These are phyloP conservation scores for Oopsacas minuta DNA, from an alignment of 37 sponge, comb jelly and placozoan species.

Conservation along the genomic window DNA sequence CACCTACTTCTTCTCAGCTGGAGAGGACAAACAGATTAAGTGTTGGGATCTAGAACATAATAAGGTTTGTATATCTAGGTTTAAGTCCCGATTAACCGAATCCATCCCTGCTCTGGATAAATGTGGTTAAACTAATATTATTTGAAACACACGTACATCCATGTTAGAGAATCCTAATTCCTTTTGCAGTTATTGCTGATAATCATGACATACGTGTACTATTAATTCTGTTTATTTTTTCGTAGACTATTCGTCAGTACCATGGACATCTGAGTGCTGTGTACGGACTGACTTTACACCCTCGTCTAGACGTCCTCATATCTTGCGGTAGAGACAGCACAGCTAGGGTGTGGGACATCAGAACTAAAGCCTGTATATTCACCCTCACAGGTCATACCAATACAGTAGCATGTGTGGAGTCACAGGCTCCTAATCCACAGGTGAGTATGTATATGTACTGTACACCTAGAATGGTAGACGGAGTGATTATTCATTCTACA, in stretches of 20 bases:
- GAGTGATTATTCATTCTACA: neutral
- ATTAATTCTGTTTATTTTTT: too few species aligned
- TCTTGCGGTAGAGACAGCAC: conserved; percentile 82
- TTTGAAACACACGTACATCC: too few species aligned
- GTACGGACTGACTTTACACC: conserved; percentile 71
- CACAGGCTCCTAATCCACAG: conserved; percentile 89
- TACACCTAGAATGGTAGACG: neutral
- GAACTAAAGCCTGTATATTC: conserved; percentile 93
- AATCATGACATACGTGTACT: too few species aligned
- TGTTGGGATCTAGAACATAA: conserved; percentile 99
- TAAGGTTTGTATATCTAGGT: too few species aligned
- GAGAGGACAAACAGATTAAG: conserved; percentile 95
- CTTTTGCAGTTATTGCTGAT: too few species aligned
- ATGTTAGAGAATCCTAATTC: too few species aligned
- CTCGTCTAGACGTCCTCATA: conserved; percentile 80
- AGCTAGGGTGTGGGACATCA: conserved; percentile 96
- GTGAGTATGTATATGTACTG: conserved; percentile 28
- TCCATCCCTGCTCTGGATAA: too few species aligned
- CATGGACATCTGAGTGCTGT: conserved; percentile 98
- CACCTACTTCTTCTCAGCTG: conserved; percentile 90
- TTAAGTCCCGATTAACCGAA: too few species aligned
- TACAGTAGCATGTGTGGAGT: conserved; percentile 68
- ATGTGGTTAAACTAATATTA: too few species aligned
- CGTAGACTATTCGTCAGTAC: conserved; percentile 86
- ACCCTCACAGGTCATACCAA: conserved; percentile 95